phyloP scores from a whole-genome alignment of 1,140 invertebrate genomes.

The Teleogryllus occipitalis region DNA sequence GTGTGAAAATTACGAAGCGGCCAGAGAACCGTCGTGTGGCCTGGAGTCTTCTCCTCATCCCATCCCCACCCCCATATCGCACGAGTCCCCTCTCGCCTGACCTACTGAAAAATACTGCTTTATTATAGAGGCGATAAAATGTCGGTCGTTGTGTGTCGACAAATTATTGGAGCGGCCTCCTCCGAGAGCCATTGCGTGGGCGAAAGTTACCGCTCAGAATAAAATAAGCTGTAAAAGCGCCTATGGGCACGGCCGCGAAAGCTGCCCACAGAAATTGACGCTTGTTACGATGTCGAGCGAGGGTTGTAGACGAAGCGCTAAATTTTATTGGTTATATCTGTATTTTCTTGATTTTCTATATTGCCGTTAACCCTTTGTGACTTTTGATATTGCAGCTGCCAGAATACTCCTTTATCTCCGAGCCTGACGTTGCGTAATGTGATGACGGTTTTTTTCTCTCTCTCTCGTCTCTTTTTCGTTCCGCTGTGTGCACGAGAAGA shows the following conservation, averaged over 20 bases:
- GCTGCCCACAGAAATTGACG: too few relatives aligned
- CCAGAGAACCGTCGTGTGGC: too few relatives aligned
- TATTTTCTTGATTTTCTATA: neutral
- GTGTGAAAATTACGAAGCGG: too few relatives aligned
- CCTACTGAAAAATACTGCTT: neutral
- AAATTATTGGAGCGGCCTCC: neutral
- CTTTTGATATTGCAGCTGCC: neutral
- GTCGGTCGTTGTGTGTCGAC: neutral
- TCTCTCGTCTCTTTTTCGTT: too few relatives aligned
- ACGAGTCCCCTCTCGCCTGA: neutral
- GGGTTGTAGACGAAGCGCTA: too few relatives aligned
- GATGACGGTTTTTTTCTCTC: too few relatives aligned
- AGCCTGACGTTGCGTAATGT: neutral
- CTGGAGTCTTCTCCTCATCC: too few relatives aligned
- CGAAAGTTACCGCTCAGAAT: neutral
- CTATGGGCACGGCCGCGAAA: too few relatives aligned
- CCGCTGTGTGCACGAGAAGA: neutral
- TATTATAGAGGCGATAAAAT: neutral
- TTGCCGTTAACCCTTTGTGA: neutral
- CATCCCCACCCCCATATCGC: too few relatives aligned
- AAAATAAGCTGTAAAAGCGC: neutral
- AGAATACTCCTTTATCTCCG: neutral
- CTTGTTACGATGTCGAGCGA: too few relatives aligned
- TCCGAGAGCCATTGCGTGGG: neutral
- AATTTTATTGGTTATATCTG: too few relatives aligned